A percentile compares a stretch with the other conserved stretches of the same genome.
These are phyloP conservation scores for Eleutherodactylus coqui DNA, from an alignment of 2,797 vertebrate species.

Conservation along the genomic window DNA sequence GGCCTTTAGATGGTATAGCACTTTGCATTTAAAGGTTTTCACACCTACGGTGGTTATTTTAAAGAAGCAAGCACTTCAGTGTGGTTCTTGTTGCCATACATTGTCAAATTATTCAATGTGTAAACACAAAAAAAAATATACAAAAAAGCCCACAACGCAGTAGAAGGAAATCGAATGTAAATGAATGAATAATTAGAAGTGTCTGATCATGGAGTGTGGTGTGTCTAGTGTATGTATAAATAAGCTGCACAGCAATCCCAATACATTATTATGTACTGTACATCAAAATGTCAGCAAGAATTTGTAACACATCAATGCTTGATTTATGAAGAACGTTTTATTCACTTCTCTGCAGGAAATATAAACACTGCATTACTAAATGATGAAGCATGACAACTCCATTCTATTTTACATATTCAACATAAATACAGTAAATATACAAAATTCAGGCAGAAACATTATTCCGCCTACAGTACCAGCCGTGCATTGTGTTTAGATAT, in stretches of 20 bases:
- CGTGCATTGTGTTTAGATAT: background rate
- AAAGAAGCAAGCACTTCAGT: background rate
- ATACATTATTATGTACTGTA: conserved; percentile 52
- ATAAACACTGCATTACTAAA: conserved; percentile 60
- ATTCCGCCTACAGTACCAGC: conserved; percentile 25
- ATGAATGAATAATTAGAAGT: conserved; percentile 59
- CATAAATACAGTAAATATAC: conserved; percentile 40
- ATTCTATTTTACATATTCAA: conserved; percentile 55
- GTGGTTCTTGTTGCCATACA: background rate
- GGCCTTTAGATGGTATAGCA: too few relatives aligned
- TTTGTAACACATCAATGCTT: conserved; percentile 63
- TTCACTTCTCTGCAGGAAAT: conserved; percentile 59
- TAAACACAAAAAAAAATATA: background rate
- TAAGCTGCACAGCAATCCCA: conserved; percentile 54
- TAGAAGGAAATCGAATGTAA: conserved; percentile 31
- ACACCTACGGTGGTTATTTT: background rate
- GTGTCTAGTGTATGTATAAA: conserved; percentile 48
- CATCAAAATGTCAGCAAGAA: conserved; percentile 60
- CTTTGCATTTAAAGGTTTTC: too few relatives aligned
- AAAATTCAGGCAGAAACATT: conserved; percentile 42
- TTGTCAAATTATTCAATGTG: background rate
- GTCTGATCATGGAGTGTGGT: conserved; percentile 43
- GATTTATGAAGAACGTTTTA: conserved; percentile 61
- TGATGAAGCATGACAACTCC: conserved; percentile 57
- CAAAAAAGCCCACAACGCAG: conserved; percentile 16